Evolutionary conservation across 2,888 invertebrate species (phyloP), one percentile per base, ranked within the genome.

Genomic region (Phymatocera aterrima): DNA sequence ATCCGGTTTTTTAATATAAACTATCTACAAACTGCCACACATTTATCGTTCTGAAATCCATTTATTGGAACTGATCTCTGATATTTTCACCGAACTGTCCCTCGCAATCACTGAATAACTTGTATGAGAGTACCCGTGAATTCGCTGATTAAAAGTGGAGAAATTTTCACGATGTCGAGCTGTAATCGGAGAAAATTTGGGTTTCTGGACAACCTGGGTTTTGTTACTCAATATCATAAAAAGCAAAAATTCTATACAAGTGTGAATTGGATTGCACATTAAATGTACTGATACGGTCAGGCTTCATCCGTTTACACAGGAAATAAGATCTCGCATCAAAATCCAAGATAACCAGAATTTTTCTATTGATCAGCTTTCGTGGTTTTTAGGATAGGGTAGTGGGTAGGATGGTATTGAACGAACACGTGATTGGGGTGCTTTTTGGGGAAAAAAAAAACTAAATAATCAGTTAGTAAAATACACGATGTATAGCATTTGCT

Each of bases 401-500:
- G 21, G 28, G 54, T 10, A 15, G 28, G 57, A 64, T 37, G 61
- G 37, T 37, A 34, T 37, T 18, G 34, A 12, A 64, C 61, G 37
- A 64, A 64, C 61, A 64, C 37, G 37, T 64, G 18, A 64, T 18
- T 37, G 6, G 61, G 61, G 37, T 34, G 37, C 10, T 64, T 64
- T 37, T 60, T 60, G 31, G 31, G 31, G 12, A 37, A 12, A 43
- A 24, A 68, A 46, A 46, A 43, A 68, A 43, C 68, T 43, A 21
- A 68, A 68, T 28, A 46, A 68, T 43, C 40, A 24, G 24, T 68
- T 40, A 68, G 28, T 40, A 68, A 43, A 68, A 68, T 43, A 28
- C n/a, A 40, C 15, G 68, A 68, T 46, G 21, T 68, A 46, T 24
- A 40, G 65, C 21, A 65, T 65, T 65, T 65, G 65, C 65, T 65